phyloP scores from a whole-genome alignment of 2,797 vertebrate genomes.

The Notoglanidium macrostoma region DNA sequence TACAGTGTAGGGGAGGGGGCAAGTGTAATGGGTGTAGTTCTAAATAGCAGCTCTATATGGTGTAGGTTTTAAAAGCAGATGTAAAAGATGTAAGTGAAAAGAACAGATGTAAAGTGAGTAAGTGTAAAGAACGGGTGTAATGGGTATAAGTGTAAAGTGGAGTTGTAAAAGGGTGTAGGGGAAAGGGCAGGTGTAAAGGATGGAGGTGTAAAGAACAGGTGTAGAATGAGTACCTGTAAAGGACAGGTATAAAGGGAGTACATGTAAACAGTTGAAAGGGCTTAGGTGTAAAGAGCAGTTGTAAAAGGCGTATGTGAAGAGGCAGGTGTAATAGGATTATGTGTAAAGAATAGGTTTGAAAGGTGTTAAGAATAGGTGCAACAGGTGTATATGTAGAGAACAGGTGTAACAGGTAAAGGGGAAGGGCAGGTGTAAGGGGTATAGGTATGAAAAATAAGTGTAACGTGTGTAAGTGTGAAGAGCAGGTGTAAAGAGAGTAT shows the following conservation, averaged over 20 bases:
- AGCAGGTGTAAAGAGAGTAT: too few relatives aligned
- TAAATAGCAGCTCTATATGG: neutral
- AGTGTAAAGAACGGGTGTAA: neutral
- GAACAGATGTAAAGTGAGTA: neutral
- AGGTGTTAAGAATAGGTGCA: too few relatives aligned
- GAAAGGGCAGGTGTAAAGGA: neutral
- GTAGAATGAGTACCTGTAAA: neutral
- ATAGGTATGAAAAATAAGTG: too few relatives aligned
- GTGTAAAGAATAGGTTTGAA: too few relatives aligned
- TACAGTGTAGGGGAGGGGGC: neutral
- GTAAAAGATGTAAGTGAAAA: neutral
- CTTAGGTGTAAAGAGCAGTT: neutral
- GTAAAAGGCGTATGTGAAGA: neutral
- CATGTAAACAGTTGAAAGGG: neutral
- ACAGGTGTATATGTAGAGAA: too few relatives aligned
- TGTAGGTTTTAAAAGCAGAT: neutral
- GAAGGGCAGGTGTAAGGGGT: too few relatives aligned
- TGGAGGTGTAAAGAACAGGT: neutral
- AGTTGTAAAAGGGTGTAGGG: neutral
- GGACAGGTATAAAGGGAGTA: neutral
- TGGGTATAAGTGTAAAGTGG: neutral
- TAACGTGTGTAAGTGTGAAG: too few relatives aligned
- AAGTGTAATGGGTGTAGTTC: neutral
- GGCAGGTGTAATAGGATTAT: too few relatives aligned
- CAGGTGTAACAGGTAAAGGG: too few relatives aligned